Evolutionary conservation across 2,888 invertebrate genomes (phyloP), one percentile per base, ranked within the genome.

Genomic region (Rhodophaea formosa): DNA sequence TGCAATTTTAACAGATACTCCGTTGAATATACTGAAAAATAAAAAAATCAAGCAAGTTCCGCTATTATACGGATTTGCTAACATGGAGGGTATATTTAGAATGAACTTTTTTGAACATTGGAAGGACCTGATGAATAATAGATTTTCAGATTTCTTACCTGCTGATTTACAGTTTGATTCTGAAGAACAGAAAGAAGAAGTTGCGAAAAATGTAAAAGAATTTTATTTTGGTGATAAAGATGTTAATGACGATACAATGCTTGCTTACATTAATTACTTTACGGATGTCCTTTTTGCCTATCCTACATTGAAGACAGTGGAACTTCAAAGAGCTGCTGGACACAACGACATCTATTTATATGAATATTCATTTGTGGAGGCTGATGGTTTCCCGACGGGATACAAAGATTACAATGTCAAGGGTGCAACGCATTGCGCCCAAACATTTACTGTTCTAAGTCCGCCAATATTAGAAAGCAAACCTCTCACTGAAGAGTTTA

Each of bases 131-230:
- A 84, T 87, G 80, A 79, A 80, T 67, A 61, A 72, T n/a, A 77
- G 74, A 0, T 84, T 85, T 68, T 71, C 79, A 0, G 75, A 83
- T 15, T 86, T 81, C 55, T 42, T 86, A 15, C 83, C 86, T 1
- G 67, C 61, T 12, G 77, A 86, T 56, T 64, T 86, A 6, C 59
- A 71, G 45, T 80, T 80, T 63, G 57, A 65, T 5, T 69, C 42
- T 51, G 60, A 67, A 3, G 51, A 64, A 30, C 66, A 82, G 58
- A 80, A 62, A 59, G 66, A 76, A 56, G 51, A 64, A 54, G 62
- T 82, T 6, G 70, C 73, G 1, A 54, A 68, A 15, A 35, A 59
- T 52, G 56, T 81, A 0, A 83, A 80, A 60, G 53, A 72, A 45
- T 76, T 76, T 59, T 76, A 77, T 53, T 82, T 81, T 59, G 72